Evolutionary conservation across 1,140 invertebrate species (phyloP).

Genomic region (Ceratitis capitata): DNA sequence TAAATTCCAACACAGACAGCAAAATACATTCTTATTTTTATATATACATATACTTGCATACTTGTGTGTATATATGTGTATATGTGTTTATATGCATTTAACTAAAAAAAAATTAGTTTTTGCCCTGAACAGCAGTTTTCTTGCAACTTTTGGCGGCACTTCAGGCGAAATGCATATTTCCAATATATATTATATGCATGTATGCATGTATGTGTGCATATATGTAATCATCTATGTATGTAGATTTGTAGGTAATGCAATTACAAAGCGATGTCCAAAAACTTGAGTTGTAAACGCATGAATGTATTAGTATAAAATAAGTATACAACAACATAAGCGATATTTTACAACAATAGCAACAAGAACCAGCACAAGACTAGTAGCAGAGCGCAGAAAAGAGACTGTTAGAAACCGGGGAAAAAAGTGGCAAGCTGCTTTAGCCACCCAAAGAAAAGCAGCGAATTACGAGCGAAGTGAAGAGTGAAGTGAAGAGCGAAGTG

Average conservation of each 20-base stretch:
- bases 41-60: not conserved
- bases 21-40: too few species aligned
- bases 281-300: not conserved
- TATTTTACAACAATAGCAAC: too few species aligned
- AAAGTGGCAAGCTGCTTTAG: not conserved
- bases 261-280: not conserved
- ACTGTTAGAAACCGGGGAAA: not conserved
- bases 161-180: not conserved
- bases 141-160: not conserved
- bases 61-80: not conserved
- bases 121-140: not conserved
- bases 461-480: too few species aligned
- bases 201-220: too few species aligned
- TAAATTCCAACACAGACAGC: not conserved
- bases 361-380: not conserved
- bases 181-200: not conserved
- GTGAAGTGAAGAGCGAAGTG: too few species aligned
- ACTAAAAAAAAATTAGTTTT: not conserved
- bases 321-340: too few species aligned
- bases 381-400: not conserved
- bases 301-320: not conserved
- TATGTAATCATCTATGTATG: too few species aligned
- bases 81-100: not conserved
- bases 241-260: slow-evolving; percentile 15
- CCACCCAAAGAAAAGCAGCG: not conserved